Evolutionary conservation across 2,888 invertebrate species (phyloP).

Genomic region (Hermodice carunculata): DNA sequence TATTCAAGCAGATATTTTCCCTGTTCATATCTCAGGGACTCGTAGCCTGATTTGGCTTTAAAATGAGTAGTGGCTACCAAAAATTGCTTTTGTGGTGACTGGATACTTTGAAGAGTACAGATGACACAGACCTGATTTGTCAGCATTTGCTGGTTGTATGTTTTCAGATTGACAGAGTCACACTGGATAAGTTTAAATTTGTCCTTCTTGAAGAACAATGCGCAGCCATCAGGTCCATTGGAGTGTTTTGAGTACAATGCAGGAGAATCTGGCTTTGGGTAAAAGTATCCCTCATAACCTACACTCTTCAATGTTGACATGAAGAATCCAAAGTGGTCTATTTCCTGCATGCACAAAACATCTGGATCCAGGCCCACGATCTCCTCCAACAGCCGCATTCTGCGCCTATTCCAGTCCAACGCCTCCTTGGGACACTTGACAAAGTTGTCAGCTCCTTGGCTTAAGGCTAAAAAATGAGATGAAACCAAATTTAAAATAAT

Average conservation of each 20-base stretch:
- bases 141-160: not conserved
- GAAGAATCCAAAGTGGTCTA: constrained; percentile 80
- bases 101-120: constrained; percentile 66
- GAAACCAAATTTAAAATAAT: no score
- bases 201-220: constrained; percentile 78
- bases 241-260: constrained; percentile 80
- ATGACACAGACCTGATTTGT: constrained; percentile 75
- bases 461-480: constrained; percentile 74
- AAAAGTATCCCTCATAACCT: constrained; percentile 75
- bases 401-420: constrained; percentile 78
- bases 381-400: constrained; percentile 80
- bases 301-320: constrained; percentile 54
- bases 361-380: constrained; percentile 79
- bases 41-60: constrained; percentile 78
- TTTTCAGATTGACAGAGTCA: constrained; percentile 47
- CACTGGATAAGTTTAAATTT: constrained; percentile 74
- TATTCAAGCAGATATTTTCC: constrained; percentile 49
- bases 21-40: constrained; percentile 52
- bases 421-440: constrained; percentile 80
- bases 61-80: constrained; percentile 81
- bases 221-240: constrained; percentile 85
- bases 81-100: constrained; percentile 74
- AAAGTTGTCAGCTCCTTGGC: constrained; percentile 80
- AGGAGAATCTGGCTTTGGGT: constrained; percentile 83
- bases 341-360: constrained; percentile 82